Evolutionary conservation across 2,113 vertebrate genomes (phyloP), one percentile per base, ranked within the genome.

Genomic region (Galbula dea): DNA sequence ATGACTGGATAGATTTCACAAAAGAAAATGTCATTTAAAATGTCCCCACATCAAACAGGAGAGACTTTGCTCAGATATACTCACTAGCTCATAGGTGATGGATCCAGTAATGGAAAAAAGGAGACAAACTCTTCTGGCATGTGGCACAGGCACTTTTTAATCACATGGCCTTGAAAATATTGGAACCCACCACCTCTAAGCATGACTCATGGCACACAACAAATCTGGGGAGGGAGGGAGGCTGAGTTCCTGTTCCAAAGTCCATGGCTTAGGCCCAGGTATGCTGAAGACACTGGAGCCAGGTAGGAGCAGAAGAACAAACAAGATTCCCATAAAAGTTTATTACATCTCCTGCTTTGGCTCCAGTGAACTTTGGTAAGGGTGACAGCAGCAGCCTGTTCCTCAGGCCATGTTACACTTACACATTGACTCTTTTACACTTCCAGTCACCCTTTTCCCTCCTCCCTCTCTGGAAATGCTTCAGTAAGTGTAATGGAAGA

Each of bases 271-370:
- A 13, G 18, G 69, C 41, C 45, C 41, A 15, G 16, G 13, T 24
- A n/a, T n/a, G 12, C 30, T 57, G 37, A 77, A 74, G 52, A 29
- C 15, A 37, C 14, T 58, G 21, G 39, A 41, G 14, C 52, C 49
- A 0, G 0, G 52, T 76, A 72, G 82, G 36, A 76, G 10, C 20
- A 54, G 23, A 84, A 73, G 2, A 88, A 52, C 43, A 95, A 90
- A 96, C 12, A 95, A 24, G 82, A 89, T 79, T 67, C 66, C n/a
- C 30, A 39, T 90, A 82, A 85, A 95, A 90, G 32, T 86, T 82
- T 84, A 88, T 72, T 69, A 58, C 32, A 37, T 9, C 16, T 21
- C 10, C 22, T 82, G 26, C 84, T 93, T 90, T 86, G 43, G 74
- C 24, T 75, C 32, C 49, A 81, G 19, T 66, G 73, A 82, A 78